Evolutionary conservation across 2,888 invertebrate species (phyloP).

Genomic region (Chamaedrilus cognettii): DNA sequence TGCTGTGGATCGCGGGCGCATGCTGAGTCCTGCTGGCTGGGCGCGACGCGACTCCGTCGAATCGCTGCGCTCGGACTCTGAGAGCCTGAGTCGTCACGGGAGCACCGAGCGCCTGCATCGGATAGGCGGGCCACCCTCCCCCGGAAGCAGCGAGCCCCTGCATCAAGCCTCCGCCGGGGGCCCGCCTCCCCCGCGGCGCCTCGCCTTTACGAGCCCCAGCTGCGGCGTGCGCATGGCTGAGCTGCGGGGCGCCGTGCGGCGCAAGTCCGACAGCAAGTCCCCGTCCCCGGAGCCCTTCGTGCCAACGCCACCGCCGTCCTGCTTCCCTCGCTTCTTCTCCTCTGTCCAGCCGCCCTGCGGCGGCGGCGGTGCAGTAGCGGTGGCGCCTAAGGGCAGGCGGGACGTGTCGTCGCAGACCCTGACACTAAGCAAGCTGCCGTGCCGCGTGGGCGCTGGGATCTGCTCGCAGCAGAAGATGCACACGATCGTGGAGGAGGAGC

Average conservation of each 20-base stretch:
- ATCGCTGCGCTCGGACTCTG: slow-evolving; percentile 9
- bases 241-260: slow-evolving; percentile 15
- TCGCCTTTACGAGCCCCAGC: slow-evolving; percentile 24
- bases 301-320: background rate
- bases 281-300: slow-evolving; percentile 18
- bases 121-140: too few relatives aligned
- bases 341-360: background rate
- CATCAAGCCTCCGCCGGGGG: too few relatives aligned
- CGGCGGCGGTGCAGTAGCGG: too few relatives aligned
- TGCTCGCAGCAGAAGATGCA: slow-evolving; percentile 18
- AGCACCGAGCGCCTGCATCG: slow-evolving; percentile 16
- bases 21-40: background rate
- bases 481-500: slow-evolving; percentile 24
- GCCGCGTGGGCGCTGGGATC: background rate
- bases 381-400: background rate
- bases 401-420: slow-evolving; percentile 2
- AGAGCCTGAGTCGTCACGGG: too few relatives aligned
- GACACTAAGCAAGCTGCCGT: background rate
- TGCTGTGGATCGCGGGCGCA: background rate
- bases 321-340: background rate
- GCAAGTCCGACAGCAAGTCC: slow-evolving; percentile 25
- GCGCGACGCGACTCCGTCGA: slow-evolving; percentile 11
- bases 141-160: background rate
- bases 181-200: slow-evolving; percentile 6
- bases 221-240: slow-evolving; percentile 29